Conservation (phyloP, 2,888 invertebrate species). For the Rhamphomyia laevipes region DNA sequence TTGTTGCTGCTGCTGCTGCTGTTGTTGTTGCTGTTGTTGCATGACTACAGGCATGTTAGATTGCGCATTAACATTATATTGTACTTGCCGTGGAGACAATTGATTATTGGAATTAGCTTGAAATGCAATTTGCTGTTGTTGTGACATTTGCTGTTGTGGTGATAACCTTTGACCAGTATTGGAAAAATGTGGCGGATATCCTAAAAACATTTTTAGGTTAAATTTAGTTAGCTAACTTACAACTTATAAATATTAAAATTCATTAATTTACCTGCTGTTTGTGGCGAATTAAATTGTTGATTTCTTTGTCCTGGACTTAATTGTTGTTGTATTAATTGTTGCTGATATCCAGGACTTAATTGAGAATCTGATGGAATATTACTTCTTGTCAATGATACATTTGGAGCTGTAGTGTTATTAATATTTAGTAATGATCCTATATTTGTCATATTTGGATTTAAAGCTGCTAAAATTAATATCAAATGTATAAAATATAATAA, state of each 20-base stretch:
- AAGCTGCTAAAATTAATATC: conserved; percentile 20
- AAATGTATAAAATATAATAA: background rate
- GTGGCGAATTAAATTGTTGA: conserved; percentile 36
- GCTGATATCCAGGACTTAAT: conserved; percentile 51
- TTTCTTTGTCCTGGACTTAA: conserved; percentile 35
- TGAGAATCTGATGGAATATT: conserved; percentile 47
- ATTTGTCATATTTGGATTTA: conserved; percentile 42
- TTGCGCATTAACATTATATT: conserved; percentile 21
- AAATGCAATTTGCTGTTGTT: conserved; percentile 25
- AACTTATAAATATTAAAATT: no score
- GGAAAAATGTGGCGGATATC: conserved; percentile 30
- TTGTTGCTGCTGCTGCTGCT: conserved; percentile 27
- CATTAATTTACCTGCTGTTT: conserved; percentile 17
- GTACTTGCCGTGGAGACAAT: conserved; percentile 35
- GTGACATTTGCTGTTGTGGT: conserved; percentile 29
- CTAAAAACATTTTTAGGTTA: conserved; percentile 14
- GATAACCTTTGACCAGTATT: conserved; percentile 34
- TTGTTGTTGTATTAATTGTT: conserved; percentile 37
- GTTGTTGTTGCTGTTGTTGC: conserved; percentile 30
- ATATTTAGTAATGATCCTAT: conserved; percentile 78
- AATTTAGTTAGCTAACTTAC: background rate
- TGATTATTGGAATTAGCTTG: conserved; percentile 27
- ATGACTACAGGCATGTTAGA: conserved; percentile 14
- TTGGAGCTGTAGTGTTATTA: conserved; percentile 69
- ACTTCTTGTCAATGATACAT: conserved; percentile 71